Evolutionary conservation across 2,797 vertebrate species (phyloP), one percentile per base, ranked within the genome.

Genomic region (Pempheris klunzingeri): DNA sequence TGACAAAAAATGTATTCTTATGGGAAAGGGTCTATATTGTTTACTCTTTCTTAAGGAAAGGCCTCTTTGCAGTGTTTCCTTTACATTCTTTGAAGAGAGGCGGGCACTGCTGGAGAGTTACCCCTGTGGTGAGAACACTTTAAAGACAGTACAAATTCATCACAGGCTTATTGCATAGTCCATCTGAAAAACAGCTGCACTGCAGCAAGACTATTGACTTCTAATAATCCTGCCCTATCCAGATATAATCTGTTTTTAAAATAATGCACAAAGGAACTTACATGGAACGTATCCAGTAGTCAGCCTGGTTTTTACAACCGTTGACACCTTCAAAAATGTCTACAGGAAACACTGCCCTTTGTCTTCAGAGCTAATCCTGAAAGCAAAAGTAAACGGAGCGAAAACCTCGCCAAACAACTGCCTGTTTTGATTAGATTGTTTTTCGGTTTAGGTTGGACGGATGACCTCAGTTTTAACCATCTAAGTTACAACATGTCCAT

Each of bases 291-390:
- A 52, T 12, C 47, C 8, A 36, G 28, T 28, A 41, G 61, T 49
- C 71, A 30, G 15, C 18, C 15, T 52, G 59, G 46, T 46, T 84
- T 24, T 67, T 34, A 9, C 6, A 38, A 59, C 34, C 43, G 54
- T 61, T 61, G 68, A 62, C 78, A 43, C 75, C 59, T 79, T 78
- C 18, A 67, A 38, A 88, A 86, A 69, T 70, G 65, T 82, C 71
- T 24, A 75, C 77, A 91, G 89, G 90, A 93, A 91, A 90, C 81
- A 59, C 76, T 81, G 87, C 69, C 86, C 78, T 88, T 91, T 92
- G 90, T 92, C 87, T 90, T 67, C 55, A 64, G 59, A 73, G 30
- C 74, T 77, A 87, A 89, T 86, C 81, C 83, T 83, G 71, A 88
- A 88, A 89, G 75, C 71, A 88, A 87, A 89, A 87, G 81, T 84